Percentiles rank a stretch among this genome's conserved stretches.
phyloP scores from a whole-genome alignment of 2,888 invertebrate species.

The Drosophila quinaria region DNA sequence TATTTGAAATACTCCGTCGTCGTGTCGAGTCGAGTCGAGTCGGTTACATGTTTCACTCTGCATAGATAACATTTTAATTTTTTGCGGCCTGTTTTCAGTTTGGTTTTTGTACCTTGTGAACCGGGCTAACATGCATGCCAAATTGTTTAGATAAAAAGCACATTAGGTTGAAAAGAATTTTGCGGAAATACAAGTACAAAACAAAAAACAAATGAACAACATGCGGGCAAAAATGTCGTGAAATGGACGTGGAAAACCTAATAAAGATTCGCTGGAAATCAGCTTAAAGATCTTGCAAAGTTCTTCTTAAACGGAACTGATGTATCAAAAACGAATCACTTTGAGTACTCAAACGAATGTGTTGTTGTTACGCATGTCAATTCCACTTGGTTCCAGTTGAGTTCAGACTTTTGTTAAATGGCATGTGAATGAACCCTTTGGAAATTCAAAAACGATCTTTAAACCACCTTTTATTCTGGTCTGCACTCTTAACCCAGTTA shows the following conservation, averaged over 20 bases:
- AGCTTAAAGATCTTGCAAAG: constrained; percentile 8
- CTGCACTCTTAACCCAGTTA: constrained; percentile 53
- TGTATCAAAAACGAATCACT: constrained; percentile 9
- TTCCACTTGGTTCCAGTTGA: constrained; percentile 1
- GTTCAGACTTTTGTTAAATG: constrained; percentile 34
- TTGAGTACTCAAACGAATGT: constrained; percentile 3
- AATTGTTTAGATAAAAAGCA: constrained; percentile 64
- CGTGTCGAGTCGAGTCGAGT: background rate
- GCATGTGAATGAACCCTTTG: constrained; percentile 30
- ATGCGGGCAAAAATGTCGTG: constrained; percentile 34
- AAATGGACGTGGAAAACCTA: constrained; percentile 8
- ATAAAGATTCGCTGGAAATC: constrained; percentile 27
- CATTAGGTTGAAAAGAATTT: constrained; percentile 61
- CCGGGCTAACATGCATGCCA: constrained; percentile 62
- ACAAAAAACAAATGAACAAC: constrained; percentile 36
- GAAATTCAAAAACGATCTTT: constrained; percentile 5
- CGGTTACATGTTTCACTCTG: constrained; percentile 46
- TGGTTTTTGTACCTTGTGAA: constrained; percentile 19
- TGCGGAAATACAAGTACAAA: constrained; percentile 52
- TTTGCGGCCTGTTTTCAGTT: constrained; percentile 35
- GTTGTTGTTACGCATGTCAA: constrained; percentile 4
- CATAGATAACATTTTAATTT: constrained; percentile 68
- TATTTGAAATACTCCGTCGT: constrained; percentile 48
- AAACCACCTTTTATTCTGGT: constrained; percentile 28
- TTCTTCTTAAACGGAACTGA: constrained; percentile 18